Evolutionary conservation across 2,113 vertebrate genomes (phyloP).

Genomic region (Vanacampus margaritifer): DNA sequence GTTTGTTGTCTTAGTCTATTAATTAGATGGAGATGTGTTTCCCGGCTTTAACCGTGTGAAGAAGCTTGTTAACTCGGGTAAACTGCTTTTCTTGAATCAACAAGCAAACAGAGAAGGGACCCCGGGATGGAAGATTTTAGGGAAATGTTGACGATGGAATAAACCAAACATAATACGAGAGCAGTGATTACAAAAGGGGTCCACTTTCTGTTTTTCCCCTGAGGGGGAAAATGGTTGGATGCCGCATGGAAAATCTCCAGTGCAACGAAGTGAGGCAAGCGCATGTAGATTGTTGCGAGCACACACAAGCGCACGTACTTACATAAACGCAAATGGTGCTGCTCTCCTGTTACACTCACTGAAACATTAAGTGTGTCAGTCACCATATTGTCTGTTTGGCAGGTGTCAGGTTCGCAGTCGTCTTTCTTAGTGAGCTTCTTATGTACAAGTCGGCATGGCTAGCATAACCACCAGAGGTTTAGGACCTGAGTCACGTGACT

Average conservation of each 20-base stretch:
- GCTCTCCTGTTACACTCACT: constrained; percentile 61
- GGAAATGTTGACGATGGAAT: neutral
- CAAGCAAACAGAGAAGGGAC: neutral
- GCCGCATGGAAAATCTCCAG: constrained; percentile 18
- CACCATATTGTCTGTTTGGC: constrained; percentile 25
- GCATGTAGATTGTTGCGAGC: neutral
- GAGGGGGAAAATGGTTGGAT: constrained; percentile 9
- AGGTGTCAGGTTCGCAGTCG: constrained; percentile 56
- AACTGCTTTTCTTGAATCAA: constrained; percentile 37
- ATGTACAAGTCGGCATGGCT: neutral
- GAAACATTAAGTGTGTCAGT: constrained; percentile 66
- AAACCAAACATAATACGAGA: constrained; percentile 3
- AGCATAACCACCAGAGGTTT: constrained; percentile 2
- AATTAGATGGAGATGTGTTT: constrained; percentile 30
- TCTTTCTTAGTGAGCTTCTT: neutral
- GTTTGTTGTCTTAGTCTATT: constrained; percentile 19
- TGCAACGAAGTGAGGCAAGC: constrained; percentile 2
- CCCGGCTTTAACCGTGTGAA: constrained; percentile 18
- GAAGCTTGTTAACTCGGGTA: constrained; percentile 13
- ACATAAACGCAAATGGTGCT: constrained; percentile 20
- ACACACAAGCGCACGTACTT: constrained; percentile 9
- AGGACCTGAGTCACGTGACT: neutral
- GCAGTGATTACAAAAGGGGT: constrained; percentile 7
- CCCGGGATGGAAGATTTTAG: neutral
- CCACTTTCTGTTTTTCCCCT: constrained; percentile 15